Evolutionary conservation across 2,888 invertebrate genomes (phyloP).

Genomic region (Thereva unica): DNA sequence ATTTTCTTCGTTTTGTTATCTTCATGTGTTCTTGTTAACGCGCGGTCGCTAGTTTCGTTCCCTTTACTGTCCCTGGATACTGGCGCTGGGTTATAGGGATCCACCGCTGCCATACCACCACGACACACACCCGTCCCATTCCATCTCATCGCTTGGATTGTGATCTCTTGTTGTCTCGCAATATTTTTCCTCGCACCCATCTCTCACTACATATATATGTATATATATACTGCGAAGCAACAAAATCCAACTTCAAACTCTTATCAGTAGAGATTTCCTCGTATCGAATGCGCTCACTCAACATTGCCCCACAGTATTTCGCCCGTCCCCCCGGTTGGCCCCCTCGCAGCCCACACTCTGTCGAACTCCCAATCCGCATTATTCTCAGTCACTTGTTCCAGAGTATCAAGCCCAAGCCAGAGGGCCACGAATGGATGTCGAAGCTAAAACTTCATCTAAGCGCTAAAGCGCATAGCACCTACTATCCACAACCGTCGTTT

Average conservation of each 20-base stretch:
- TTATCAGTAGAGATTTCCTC: conserved; percentile 22
- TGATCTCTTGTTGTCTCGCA: no score
- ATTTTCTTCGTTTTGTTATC: conserved; percentile 31
- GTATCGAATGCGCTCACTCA: conserved; percentile 2
- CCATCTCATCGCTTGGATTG: no score
- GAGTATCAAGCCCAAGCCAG: no score
- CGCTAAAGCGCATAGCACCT: neutral
- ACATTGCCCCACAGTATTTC: neutral
- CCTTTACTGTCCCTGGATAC: conserved; percentile 7
- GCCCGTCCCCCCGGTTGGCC: neutral
- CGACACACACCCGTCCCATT: no score
- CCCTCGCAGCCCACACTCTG: neutral
- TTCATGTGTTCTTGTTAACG: conserved; percentile 27
- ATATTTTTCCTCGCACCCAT: neutral
- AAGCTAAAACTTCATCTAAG: neutral
- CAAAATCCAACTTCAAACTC: conserved; percentile 15
- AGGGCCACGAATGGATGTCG: no score
- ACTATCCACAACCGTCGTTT: neutral
- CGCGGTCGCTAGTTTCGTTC: conserved; percentile 19
- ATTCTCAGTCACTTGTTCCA: no score
- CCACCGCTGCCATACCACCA: no score
- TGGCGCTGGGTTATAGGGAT: no score
- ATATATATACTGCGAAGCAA: neutral
- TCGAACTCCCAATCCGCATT: neutral
- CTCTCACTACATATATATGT: neutral